Evolutionary conservation across 2,113 vertebrate genomes (phyloP).

Genomic region (Bos indicus): DNA sequence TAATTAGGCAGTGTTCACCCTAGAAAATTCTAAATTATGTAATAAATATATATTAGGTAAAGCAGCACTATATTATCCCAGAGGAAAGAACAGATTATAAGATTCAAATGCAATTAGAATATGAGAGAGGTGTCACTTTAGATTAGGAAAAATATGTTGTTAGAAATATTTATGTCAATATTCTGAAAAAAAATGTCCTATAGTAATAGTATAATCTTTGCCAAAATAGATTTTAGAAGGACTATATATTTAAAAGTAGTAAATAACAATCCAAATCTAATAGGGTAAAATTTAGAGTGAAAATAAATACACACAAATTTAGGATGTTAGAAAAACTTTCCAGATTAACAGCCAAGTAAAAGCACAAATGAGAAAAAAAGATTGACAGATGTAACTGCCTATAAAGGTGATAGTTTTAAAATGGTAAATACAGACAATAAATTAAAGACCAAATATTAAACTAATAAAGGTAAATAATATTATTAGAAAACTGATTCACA

Average conservation of each 20-base stretch:
- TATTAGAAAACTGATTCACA: not conserved
- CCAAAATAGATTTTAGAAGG: not conserved
- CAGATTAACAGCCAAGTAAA: not conserved
- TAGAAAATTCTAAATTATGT: not conserved
- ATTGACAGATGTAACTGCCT: not conserved
- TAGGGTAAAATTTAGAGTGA: not conserved
- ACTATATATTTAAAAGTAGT: not conserved
- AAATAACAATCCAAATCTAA: not conserved
- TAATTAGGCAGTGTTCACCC: not conserved
- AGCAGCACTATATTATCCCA: not conserved
- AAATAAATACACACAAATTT: not conserved
- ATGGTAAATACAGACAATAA: not conserved
- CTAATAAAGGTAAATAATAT: not conserved
- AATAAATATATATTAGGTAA: not conserved
- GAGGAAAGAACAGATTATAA: not conserved
- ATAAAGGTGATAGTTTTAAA: not conserved
- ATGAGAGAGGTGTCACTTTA: not conserved
- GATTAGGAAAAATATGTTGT: not conserved
- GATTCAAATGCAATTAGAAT: not conserved
- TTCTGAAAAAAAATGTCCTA: not conserved
- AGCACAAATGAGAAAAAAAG: not conserved
- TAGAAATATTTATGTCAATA: not conserved
- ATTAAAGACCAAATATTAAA: not conserved
- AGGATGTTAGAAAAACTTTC: not conserved
- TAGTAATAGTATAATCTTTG: not conserved